Evolutionary conservation across 1,140 invertebrate genomes (phyloP).

Genomic region (Lanistes nyassanus): DNA sequence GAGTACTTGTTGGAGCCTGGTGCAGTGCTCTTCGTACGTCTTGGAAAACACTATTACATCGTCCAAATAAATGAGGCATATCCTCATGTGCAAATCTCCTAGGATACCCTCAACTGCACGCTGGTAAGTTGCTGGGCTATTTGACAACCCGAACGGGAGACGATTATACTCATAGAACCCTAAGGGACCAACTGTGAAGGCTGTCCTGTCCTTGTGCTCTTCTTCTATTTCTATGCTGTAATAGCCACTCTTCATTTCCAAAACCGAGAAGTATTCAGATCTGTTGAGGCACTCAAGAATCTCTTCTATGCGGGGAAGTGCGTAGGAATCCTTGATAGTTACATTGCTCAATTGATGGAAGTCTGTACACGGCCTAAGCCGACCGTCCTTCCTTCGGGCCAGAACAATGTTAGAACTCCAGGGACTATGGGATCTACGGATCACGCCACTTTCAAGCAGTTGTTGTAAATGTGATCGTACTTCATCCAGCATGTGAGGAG

Average conservation of each 20-base stretch:
- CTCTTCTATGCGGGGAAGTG: constrained; percentile 5
- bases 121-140: not conserved
- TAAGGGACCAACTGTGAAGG: constrained; percentile 9
- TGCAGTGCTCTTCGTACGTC: not conserved
- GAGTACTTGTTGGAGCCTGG: not conserved
- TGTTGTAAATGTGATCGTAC: not conserved
- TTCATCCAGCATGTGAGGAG: not conserved
- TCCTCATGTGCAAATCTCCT: not conserved
- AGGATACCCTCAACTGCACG: not conserved
- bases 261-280: not conserved
- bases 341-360: constrained; percentile 7
- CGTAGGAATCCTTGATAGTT: constrained; percentile 11
- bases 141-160: constrained; percentile 1
- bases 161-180: constrained; percentile 9
- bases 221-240: not conserved
- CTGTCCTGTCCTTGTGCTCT: not conserved
- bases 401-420: not conserved
- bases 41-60: not conserved
- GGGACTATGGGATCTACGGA: not conserved
- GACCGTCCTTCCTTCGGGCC: not conserved
- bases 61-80: constrained; percentile 3
- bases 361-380: not conserved
- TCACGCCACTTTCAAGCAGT: not conserved
- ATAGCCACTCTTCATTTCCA: constrained; percentile 2
- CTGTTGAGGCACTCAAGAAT: constrained; percentile 1